Base-by-base conservation (phyloP, 2,797 vertebrate genomes). In the Remorina albescens region DNA sequence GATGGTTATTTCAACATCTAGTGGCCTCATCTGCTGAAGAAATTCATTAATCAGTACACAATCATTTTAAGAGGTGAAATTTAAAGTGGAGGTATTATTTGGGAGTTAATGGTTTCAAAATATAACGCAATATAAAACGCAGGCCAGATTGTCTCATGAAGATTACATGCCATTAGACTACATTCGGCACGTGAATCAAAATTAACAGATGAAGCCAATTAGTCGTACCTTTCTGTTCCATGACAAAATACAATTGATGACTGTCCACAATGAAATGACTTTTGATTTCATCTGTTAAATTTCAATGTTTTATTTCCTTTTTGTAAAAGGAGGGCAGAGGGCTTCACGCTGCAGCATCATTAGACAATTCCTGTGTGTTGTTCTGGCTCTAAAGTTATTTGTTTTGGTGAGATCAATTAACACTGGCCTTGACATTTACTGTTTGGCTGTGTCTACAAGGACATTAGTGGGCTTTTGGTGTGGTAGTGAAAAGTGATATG, bases 381-480 rank as follows among this genome's bases (percentile, higher is more conserved):
- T 67, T 77, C 47, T 59, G 80, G 71, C 78, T 76, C 28, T 21
- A 2, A 23, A 3, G 23, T 25, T 71, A 44, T 80, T 82, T 86
- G 62, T 74, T 81, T 84, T 54, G 65, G 69, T 82, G 39, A 47
- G 64, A 58, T 83, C 9, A 19, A 69, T 87, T 75, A 79, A 56
- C 71, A 85, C 77, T 75, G 75, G 55, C 56, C 1, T 41, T 75
- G 76, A 84, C 82, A 76, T 89, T 89, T 91, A 81, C 81, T 79
- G 62, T 53, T 46, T 39, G 44, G 80, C 56, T 61, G 55, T 66
- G 71, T 85, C 71, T 83, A 11, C 74, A 67, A 23, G 68, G 64
- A 80, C 59, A 49, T 88, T 67, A 83, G 77, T 5, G 6, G 41
- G 62, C 36, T 36, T 67, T 47, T 15, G 41, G 74, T 18, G 68